Conservation (phyloP, 2,797 vertebrate species). For the Erithacus rubecula region DNA sequence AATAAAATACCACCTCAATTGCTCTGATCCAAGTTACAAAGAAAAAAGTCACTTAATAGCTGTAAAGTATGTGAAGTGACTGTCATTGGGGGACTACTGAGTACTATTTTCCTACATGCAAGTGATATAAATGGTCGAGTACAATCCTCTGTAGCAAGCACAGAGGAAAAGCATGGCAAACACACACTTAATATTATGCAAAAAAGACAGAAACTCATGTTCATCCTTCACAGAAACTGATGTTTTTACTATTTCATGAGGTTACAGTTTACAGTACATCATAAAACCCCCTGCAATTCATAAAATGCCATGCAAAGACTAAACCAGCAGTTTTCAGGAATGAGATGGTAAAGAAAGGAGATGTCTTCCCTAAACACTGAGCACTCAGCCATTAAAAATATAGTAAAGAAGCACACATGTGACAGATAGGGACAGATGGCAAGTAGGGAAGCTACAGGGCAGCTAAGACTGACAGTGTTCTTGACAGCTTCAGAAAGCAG, state of each 20-base stretch:
- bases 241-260: background rate
- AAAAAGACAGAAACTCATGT: background rate
- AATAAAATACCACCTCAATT: background rate
- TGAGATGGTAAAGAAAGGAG: background rate
- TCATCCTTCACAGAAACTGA: background rate
- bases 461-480: background rate
- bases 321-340: background rate
- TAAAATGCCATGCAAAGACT: background rate
- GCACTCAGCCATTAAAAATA: background rate
- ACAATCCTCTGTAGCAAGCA: background rate
- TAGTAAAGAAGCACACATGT: background rate
- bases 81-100: background rate
- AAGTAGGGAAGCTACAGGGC: background rate
- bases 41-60: background rate
- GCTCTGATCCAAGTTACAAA: background rate
- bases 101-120: background rate
- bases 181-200: background rate
- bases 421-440: background rate
- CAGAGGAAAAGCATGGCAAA: background rate
- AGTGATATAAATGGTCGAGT: background rate
- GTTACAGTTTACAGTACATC: background rate
- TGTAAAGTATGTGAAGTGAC: background rate
- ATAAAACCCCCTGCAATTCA: background rate
- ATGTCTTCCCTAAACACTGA: background rate
- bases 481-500: slow-evolving; percentile 11